A percentile compares a stretch with the other conserved stretches of the same genome.
Conservation (phyloP, 2,113 vertebrate genomes). For the Galeopterus variegatus region DNA sequence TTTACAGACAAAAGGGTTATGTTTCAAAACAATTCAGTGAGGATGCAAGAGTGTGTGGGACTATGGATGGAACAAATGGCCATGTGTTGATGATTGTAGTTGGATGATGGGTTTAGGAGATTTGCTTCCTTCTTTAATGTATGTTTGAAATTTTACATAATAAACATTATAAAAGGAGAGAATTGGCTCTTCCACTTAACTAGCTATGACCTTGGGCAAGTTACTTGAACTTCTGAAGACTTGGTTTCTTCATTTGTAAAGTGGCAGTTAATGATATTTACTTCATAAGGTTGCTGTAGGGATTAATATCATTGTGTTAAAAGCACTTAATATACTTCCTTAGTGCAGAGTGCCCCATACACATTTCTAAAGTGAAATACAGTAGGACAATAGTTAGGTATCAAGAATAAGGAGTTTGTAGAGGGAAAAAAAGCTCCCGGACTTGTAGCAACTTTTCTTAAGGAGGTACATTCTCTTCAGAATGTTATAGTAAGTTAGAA, state of each 20-base stretch:
- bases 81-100: not conserved
- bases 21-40: not conserved
- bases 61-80: not conserved
- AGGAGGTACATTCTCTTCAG: not conserved
- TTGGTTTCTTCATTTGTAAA: slow-evolving; percentile 32
- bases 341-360: not conserved
- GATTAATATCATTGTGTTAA: slow-evolving; percentile 32
- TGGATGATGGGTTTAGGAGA: not conserved
- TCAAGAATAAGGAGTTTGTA: slow-evolving; percentile 37
- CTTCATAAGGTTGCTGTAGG: slow-evolving; percentile 23
- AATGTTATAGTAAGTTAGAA: slow-evolving; percentile 29
- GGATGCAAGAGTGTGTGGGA: not conserved
- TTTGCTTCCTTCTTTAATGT: not conserved
- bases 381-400: not conserved
- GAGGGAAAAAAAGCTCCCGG: not conserved
- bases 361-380: slow-evolving; percentile 62
- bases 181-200: not conserved
- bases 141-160: not conserved
- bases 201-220: not conserved
- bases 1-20: not conserved
- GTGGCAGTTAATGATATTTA: slow-evolving; percentile 31
- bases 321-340: slow-evolving; percentile 13
- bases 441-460: slow-evolving; percentile 36
- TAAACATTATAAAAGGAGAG: not conserved
- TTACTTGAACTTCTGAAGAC: not conserved